These are phyloP conservation scores for Drosophila mayri DNA, from an alignment of 1,140 invertebrate species.

Conservation along the genomic window DNA sequence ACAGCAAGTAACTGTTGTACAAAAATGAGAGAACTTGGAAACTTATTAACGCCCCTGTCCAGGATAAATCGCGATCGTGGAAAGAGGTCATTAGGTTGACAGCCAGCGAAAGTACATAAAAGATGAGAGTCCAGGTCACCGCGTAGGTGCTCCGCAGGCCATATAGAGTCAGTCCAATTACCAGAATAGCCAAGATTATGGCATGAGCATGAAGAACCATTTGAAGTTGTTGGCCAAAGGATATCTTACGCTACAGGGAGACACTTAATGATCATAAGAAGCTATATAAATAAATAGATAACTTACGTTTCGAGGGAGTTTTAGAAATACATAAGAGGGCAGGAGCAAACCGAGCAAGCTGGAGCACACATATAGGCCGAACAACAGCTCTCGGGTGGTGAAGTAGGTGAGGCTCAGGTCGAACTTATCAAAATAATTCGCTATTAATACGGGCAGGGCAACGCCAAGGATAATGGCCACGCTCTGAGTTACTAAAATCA, in stretches of 20 bases:
- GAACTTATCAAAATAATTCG: slow-evolving; percentile 81
- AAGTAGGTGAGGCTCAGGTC: slow-evolving; percentile 89
- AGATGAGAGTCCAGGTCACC: slow-evolving; percentile 43
- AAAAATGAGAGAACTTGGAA: slow-evolving; percentile 78
- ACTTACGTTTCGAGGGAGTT: slow-evolving; percentile 48
- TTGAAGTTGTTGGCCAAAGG: slow-evolving; percentile 56
- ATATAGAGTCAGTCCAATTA: slow-evolving; percentile 36
- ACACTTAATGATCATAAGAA: neutral
- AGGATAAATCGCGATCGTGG: slow-evolving; percentile 86
- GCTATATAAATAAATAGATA: neutral
- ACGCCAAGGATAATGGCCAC: slow-evolving; percentile 83
- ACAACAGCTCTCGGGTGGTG: slow-evolving; percentile 87
- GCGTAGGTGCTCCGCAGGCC: slow-evolving; percentile 63
- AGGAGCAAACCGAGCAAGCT: slow-evolving; percentile 46
- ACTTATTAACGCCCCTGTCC: slow-evolving; percentile 86
- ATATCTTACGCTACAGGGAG: neutral
- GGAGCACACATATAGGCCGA: slow-evolving; percentile 85
- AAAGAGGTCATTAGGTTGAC: slow-evolving; percentile 62
- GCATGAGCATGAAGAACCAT: slow-evolving; percentile 62
- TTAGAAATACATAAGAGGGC: slow-evolving; percentile 79
- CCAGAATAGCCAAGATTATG: slow-evolving; percentile 48
- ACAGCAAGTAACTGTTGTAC: slow-evolving; percentile 87
- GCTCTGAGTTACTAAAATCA: slow-evolving; percentile 49
- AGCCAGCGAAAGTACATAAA: slow-evolving; percentile 48
- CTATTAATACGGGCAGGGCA: slow-evolving; percentile 85